These are phyloP conservation scores for Nasonia giraulti DNA, from an alignment of 1,140 invertebrate species.

Conservation along the genomic window DNA sequence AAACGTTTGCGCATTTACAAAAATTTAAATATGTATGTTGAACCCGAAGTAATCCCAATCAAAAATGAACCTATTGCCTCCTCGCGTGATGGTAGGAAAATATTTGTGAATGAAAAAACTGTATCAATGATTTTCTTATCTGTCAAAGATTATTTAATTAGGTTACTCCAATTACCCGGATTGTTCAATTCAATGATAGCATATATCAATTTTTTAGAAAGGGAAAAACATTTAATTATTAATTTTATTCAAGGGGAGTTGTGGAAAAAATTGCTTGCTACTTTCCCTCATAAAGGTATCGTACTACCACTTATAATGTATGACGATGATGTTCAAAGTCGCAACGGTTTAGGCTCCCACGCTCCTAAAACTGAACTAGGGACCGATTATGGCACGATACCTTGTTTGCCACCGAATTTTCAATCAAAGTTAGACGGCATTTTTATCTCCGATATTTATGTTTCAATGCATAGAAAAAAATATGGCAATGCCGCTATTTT, in stretches of 20 bases:
- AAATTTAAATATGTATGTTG: not conserved
- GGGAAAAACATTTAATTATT: constrained; percentile 8
- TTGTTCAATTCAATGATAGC: constrained; percentile 8
- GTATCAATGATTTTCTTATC: not conserved
- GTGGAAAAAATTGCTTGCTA: constrained; percentile 29
- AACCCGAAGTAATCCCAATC: not conserved
- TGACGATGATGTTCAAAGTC: constrained; percentile 53
- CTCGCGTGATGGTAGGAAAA: not conserved
- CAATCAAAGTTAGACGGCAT: constrained; percentile 42
- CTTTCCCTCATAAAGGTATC: constrained; percentile 26
- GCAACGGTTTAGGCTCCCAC: constrained; percentile 49
- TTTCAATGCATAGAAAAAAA: constrained; percentile 41
- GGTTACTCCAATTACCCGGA: constrained; percentile 2
- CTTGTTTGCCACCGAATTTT: constrained; percentile 40
- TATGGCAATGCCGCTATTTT: constrained; percentile 49
- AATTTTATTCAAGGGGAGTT: constrained; percentile 37
- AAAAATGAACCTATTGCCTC: not conserved
- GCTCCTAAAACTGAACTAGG: constrained; percentile 45
- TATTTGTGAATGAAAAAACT: not conserved
- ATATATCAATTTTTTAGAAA: not conserved
- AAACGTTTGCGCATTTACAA: constrained; percentile 35
- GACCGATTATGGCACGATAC: constrained; percentile 40
- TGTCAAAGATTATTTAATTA: constrained; percentile 2
- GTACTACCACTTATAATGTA: constrained; percentile 52
- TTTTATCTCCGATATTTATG: constrained; percentile 27